Evolutionary conservation across 2,888 invertebrate genomes (phyloP).

Genomic region (Eurois occulta): DNA sequence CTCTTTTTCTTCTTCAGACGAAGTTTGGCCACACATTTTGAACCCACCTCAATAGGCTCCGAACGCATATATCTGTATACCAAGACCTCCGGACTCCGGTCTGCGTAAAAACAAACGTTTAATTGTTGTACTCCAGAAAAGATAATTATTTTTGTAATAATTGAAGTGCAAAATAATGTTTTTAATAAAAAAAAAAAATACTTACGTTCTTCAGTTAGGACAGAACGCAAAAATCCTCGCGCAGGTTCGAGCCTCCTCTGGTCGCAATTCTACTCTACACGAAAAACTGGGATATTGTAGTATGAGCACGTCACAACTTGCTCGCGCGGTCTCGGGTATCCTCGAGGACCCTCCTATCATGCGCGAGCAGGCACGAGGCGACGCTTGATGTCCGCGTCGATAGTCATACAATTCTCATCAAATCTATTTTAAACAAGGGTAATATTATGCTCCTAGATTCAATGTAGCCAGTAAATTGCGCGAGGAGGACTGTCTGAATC

Average conservation of each 20-base stretch:
- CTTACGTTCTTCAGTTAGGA: too few relatives aligned
- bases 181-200: not conserved
- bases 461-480: too few relatives aligned
- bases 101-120: not conserved
- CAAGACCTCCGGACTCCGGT: not conserved
- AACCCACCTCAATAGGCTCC: not conserved
- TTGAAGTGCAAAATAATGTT: not conserved
- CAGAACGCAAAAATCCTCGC: not conserved
- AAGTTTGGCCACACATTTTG: not conserved
- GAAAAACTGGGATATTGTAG: too few relatives aligned
- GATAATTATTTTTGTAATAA: not conserved
- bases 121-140: not conserved
- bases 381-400: too few relatives aligned
- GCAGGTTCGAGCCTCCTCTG: not conserved
- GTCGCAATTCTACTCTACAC: not conserved
- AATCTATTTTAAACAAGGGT: too few relatives aligned
- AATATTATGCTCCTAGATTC: too few relatives aligned
- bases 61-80: not conserved
- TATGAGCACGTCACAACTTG: too few relatives aligned
- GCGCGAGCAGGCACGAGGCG: too few relatives aligned
- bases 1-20: conserved; percentile 10
- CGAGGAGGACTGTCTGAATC: too few relatives aligned
- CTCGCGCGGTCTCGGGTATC: too few relatives aligned
- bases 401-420: too few relatives aligned
- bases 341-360: too few relatives aligned